Evolutionary conservation across 2,888 invertebrate genomes (phyloP).

Genomic region (Drosophila buzzatii): DNA sequence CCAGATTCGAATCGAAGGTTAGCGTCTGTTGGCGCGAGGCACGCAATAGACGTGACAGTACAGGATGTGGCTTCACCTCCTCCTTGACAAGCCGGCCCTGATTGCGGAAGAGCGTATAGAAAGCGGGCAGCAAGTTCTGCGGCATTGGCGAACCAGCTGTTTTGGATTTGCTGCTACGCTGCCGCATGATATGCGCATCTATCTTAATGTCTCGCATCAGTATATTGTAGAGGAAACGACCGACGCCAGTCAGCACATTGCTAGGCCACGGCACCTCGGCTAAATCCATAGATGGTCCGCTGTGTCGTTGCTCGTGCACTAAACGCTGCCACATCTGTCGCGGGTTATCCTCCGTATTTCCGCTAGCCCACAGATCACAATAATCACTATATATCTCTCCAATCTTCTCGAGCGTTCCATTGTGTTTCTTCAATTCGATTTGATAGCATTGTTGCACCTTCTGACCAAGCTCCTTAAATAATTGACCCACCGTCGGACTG

Average conservation of each 20-base stretch:
- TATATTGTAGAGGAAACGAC: constrained; percentile 94
- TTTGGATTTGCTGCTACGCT: constrained; percentile 85
- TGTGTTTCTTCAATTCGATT: constrained; percentile 88
- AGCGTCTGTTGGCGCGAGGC: constrained; percentile 89
- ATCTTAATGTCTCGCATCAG: constrained; percentile 94
- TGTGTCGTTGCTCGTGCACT: constrained; percentile 86
- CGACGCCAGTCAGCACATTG: constrained; percentile 88
- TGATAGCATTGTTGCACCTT: constrained; percentile 89
- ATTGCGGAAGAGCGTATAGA: constrained; percentile 91
- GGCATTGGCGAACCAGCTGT: constrained; percentile 59
- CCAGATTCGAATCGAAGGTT: constrained; percentile 89
- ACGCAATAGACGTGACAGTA: constrained; percentile 88
- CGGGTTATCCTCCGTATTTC: constrained; percentile 86
- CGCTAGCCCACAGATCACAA: constrained; percentile 88
- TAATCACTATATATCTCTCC: constrained; percentile 88
- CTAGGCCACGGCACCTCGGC: constrained; percentile 89
- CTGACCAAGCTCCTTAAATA: constrained; percentile 89
- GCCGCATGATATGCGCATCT: constrained; percentile 89
- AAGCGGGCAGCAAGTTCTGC: constrained; percentile 90
- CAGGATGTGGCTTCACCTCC: constrained; percentile 94
- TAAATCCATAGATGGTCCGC: constrained; percentile 87
- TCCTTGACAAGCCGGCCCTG: constrained; percentile 88
- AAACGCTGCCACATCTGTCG: constrained; percentile 91
- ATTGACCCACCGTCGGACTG: constrained; percentile 89
- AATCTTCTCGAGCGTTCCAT: constrained; percentile 89